A percentile compares a stretch with the other conserved stretches of the same genome.
These are phyloP conservation scores for Erethizon dorsatum DNA, from an alignment of 2,797 vertebrate species.

Conservation along the genomic window DNA sequence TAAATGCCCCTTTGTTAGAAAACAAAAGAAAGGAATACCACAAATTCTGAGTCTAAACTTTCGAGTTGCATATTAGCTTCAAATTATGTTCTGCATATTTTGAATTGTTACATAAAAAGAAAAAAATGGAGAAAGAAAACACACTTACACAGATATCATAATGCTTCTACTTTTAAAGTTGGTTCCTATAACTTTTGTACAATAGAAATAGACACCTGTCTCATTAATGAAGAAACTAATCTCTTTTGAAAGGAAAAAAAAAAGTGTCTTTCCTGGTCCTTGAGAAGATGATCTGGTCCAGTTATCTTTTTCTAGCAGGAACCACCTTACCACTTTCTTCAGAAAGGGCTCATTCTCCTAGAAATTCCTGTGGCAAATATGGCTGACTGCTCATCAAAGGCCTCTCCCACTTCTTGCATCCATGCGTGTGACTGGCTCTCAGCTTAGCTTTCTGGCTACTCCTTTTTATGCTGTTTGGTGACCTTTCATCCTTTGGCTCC, in stretches of 20 bases:
- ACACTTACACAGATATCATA: background rate
- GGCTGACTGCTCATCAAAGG: background rate
- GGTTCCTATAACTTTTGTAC: background rate
- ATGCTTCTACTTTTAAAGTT: background rate
- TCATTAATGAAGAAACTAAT: background rate
- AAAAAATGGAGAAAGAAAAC: background rate
- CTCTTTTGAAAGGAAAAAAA: background rate
- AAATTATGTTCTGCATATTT: conserved; percentile 1
- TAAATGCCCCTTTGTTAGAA: conserved; percentile 69
- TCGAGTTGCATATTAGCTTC: conserved; percentile 55
- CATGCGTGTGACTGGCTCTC: background rate
- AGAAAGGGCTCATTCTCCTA: background rate
- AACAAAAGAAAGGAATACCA: conserved; percentile 64
- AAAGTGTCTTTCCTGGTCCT: background rate
- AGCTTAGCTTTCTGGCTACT: background rate
- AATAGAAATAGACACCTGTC: background rate
- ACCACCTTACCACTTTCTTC: background rate
- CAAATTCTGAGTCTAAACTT: conserved; percentile 57
- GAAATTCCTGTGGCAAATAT: background rate
- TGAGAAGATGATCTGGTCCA: background rate
- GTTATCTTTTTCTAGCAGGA: background rate
- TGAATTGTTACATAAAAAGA: background rate
- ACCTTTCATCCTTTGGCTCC: background rate
- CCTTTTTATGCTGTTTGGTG: background rate
- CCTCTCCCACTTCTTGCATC: background rate